Evolutionary conservation across 2,888 invertebrate genomes (phyloP).

Genomic region (Drosophila imparisetae): DNA sequence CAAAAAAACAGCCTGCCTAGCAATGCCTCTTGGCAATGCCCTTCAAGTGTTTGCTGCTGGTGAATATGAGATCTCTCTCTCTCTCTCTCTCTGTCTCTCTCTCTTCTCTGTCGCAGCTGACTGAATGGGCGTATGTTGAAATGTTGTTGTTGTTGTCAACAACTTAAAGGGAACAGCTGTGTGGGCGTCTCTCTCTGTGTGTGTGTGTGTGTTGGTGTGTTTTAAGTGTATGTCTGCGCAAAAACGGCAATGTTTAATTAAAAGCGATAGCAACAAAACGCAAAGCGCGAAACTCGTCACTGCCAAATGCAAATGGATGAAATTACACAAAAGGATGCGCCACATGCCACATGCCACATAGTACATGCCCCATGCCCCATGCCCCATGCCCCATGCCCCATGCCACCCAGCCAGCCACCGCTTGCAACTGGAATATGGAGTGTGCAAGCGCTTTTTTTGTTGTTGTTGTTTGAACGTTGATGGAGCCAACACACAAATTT

Average conservation of each 20-base stretch:
- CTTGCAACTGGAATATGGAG: neutral
- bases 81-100: neutral
- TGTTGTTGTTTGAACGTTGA: neutral
- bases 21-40: constrained; percentile 5
- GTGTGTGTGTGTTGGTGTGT: constrained; percentile 21
- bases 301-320: constrained; percentile 31
- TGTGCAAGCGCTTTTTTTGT: neutral
- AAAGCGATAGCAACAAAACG: constrained; percentile 56
- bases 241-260: constrained; percentile 62
- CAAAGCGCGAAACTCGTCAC: constrained; percentile 44
- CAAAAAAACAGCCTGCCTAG: constrained; percentile 6
- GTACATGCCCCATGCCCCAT: neutral
- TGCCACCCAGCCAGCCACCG: neutral
- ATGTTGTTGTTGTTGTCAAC: constrained; percentile 31
- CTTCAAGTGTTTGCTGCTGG: constrained; percentile 8
- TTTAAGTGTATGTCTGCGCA: constrained; percentile 34
- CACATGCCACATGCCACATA: no score
- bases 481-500: constrained; percentile 2
- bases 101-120: constrained; percentile 17
- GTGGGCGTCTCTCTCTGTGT: constrained; percentile 10
- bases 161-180: constrained; percentile 29
- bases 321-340: constrained; percentile 22
- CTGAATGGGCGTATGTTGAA: constrained; percentile 18
- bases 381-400: neutral
- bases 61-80: constrained; percentile 2